A percentile compares a stretch with the other conserved stretches of the same genome.
These are phyloP conservation scores for Steinernema khuongi DNA, from an alignment of 1,140 invertebrate species.

Conservation along the genomic window DNA sequence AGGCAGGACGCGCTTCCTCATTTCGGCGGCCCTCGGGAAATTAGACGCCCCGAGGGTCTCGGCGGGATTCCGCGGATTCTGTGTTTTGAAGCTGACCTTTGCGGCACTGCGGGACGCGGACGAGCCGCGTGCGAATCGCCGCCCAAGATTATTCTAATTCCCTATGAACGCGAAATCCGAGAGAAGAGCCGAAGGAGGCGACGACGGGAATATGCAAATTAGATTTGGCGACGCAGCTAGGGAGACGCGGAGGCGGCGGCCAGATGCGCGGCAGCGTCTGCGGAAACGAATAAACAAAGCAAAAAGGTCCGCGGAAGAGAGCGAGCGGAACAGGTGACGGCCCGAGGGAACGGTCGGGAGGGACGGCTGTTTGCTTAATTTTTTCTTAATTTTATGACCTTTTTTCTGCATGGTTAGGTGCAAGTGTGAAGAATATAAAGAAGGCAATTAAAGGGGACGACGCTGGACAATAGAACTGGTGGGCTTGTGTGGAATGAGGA, in stretches of 20 bases:
- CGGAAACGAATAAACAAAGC: slow-evolving; percentile 4
- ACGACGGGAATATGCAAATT: slow-evolving; percentile 2
- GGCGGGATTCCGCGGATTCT: not conserved
- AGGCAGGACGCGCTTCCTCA: not conserved
- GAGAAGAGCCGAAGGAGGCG: not conserved
- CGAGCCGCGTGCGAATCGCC: not conserved
- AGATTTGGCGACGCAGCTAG: not conserved
- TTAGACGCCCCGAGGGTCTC: not conserved
- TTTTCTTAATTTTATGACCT: too few species aligned
- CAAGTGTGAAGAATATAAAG: too few species aligned
- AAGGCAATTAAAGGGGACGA: too few species aligned
- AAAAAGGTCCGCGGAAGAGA: not conserved
- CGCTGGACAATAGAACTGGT: too few species aligned
- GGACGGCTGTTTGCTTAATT: too few species aligned
- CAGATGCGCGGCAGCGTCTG: not conserved
- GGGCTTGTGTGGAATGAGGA: too few species aligned
- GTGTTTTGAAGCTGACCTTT: not conserved
- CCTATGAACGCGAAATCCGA: slow-evolving; percentile 5
- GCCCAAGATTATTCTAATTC: not conserved
- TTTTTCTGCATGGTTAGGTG: too few species aligned
- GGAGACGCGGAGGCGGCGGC: not conserved
- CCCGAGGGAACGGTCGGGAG: too few species aligned
- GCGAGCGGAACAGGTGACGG: not conserved
- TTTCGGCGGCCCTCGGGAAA: slow-evolving; percentile 16
- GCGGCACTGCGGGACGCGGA: not conserved